Conservation (phyloP, 2,888 invertebrate species). For the Drosophila kanekoi region DNA sequence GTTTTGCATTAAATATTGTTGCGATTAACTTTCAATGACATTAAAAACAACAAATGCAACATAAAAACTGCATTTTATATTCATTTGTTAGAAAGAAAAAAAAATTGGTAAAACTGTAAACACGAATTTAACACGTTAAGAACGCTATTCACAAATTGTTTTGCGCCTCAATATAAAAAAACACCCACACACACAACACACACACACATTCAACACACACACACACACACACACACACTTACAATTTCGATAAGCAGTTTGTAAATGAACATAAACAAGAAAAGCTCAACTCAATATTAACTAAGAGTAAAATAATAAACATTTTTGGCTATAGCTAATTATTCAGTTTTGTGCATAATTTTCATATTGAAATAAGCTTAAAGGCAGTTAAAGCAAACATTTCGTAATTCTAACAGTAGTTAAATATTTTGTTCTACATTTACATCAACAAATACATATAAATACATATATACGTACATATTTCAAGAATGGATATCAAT, state of each 20-base stretch:
- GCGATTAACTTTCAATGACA: constrained; percentile 4
- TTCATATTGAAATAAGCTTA: constrained; percentile 15
- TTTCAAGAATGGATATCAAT: constrained; percentile 49
- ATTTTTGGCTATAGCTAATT: constrained; percentile 6
- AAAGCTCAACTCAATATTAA: constrained; percentile 35
- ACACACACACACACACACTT: no score
- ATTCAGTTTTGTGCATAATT: constrained; percentile 36
- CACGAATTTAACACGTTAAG: constrained; percentile 76
- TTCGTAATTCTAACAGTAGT: constrained; percentile 15
- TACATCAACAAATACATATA: constrained; percentile 25
- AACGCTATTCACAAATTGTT: constrained; percentile 59
- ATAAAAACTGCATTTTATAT: constrained; percentile 31
- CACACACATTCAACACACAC: no score
- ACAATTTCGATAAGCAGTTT: no score
- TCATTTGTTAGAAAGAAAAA: constrained; percentile 28
- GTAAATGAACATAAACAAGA: constrained; percentile 26
- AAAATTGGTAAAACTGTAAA: constrained; percentile 35
- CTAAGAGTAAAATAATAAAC: not conserved
- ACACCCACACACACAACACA: constrained; percentile 1
- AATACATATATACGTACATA: constrained; percentile 54
- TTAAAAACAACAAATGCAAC: not conserved
- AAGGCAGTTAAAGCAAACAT: constrained; percentile 15
- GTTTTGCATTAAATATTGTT: constrained; percentile 12
- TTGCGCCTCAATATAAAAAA: constrained; percentile 28
- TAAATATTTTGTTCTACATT: constrained; percentile 40